Base-by-base conservation (phyloP, 2,797 vertebrate genomes). In the Rhinatrema bivittatum region DNA sequence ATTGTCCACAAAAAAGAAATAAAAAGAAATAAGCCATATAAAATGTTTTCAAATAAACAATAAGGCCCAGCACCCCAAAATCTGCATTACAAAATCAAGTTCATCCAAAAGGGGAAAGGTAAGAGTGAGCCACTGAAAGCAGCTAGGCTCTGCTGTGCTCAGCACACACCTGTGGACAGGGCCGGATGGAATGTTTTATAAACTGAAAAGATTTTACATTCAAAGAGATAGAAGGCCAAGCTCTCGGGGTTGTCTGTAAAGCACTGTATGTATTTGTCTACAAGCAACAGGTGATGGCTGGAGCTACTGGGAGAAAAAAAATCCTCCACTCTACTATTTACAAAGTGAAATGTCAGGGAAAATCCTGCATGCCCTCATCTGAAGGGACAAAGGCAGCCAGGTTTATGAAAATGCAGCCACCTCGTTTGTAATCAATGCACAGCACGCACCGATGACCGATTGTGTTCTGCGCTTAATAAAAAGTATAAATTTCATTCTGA, bases 1-100 rank as follows among this genome's bases (percentile, higher is more conserved):
- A 55, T 72, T 74, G 79, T 78, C 79, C 74, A 69, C 79, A 73
- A 79, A 71, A 70, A 75, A 75, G 77, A 75, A 85, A 85, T 79
- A 62, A 60, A 65, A 73, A 62, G 70, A 80, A 78, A 72, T 16
- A 20, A 2, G 8, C 4, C 26, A 7, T 13, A 6, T 13, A 6
- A 11, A 72, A 72, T n/a, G 72, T 65, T 78, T 73, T 46, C 57
- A 68, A 80, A 52, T 36, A 54, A 77, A 70, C 46, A 43, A n/a
- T n/a, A n/a, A 81, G 81, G 76, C 74, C 76, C 71, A 84, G 79
- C 72, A 70, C 72, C 76, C 77, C 32, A 0, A 0, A 4, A 78
- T 72, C 64, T 74, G 78, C 70, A 72, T 69, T 58, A 66, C 60
- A 18, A 41, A 69, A 65, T 53, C 4, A 6, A 46, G 64, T 64